These are phyloP conservation scores for Leptobrachium leishanense DNA, from an alignment of 2,113 vertebrate species.

Conservation along the genomic window DNA sequence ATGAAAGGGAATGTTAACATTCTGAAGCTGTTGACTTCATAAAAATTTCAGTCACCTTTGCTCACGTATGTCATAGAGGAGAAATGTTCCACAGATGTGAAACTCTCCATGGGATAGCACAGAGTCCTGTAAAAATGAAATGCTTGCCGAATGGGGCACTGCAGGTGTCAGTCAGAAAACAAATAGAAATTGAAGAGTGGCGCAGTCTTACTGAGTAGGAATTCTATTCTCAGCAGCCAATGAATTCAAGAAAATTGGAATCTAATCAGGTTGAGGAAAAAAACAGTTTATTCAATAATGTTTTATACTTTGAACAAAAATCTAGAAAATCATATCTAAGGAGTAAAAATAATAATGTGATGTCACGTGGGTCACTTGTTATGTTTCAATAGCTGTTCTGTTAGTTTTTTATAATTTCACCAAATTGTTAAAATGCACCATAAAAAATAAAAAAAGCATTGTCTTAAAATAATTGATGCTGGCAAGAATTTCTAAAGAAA, in stretches of 20 bases:
- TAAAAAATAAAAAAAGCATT: too few relatives aligned
- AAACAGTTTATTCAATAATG: conserved; percentile 19
- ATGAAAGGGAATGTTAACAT: conserved; percentile 35
- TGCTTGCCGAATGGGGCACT: conserved; percentile 30
- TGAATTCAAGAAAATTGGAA: conserved; percentile 29
- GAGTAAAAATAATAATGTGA: not conserved
- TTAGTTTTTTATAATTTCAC: too few relatives aligned
- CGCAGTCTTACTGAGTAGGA: conserved; percentile 28
- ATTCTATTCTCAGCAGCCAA: conserved; percentile 24
- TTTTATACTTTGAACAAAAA: conserved; percentile 13
- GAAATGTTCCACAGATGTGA: conserved; percentile 42
- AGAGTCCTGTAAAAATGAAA: conserved; percentile 40
- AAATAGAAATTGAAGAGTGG: conserved; percentile 44
- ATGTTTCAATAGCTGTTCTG: too few relatives aligned
- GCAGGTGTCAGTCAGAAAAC: conserved; percentile 43
- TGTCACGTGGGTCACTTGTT: too few relatives aligned
- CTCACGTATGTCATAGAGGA: conserved; percentile 41
- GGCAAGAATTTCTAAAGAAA: too few relatives aligned
- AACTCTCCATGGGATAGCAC: conserved; percentile 39
- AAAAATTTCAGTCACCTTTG: conserved; percentile 43
- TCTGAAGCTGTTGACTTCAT: conserved; percentile 31
- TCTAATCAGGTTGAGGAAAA: conserved; percentile 31
- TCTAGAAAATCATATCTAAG: not conserved
- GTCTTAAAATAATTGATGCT: too few relatives aligned
- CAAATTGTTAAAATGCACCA: too few relatives aligned